Percentiles rank a stretch among this genome's conserved stretches.
These are phyloP conservation scores for Drosophila kurseongensis DNA, from an alignment of 1,140 invertebrate genomes.

Conservation along the genomic window DNA sequence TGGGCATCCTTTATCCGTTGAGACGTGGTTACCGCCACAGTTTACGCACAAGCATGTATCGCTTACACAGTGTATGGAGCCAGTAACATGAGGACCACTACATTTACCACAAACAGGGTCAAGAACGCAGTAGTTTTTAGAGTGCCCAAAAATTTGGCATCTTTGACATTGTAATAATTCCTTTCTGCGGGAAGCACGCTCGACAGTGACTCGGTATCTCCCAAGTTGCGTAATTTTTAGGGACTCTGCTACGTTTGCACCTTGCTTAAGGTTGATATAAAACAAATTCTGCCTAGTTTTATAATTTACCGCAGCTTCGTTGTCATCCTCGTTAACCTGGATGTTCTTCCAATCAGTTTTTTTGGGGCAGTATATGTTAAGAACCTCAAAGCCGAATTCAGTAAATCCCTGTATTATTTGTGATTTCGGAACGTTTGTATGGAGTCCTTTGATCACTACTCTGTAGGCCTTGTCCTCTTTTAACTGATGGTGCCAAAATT, in stretches of 20 bases:
- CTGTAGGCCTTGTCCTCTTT: slow-evolving; percentile 25
- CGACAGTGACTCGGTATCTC: no score
- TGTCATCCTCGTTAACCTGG: slow-evolving; percentile 5
- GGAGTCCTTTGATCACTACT: slow-evolving; percentile 4
- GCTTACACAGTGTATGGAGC: not conserved
- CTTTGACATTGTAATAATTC: slow-evolving; percentile 24
- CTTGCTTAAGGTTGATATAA: not conserved
- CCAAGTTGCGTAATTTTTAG: not conserved
- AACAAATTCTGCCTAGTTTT: not conserved
- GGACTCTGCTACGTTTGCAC: not conserved
- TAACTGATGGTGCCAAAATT: slow-evolving; percentile 28
- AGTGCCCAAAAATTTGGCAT: slow-evolving; percentile 35
- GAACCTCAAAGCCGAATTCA: no score
- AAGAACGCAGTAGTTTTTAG: slow-evolving; percentile 24
- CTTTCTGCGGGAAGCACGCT: slow-evolving; percentile 1
- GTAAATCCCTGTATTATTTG: slow-evolving; percentile 3
- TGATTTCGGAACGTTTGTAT: slow-evolving; percentile 17
- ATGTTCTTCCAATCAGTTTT: slow-evolving; percentile 12
- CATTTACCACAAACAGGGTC: no score
- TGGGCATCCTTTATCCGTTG: no score
- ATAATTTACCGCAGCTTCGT: not conserved
- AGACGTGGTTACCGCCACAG: no score
- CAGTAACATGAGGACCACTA: no score
- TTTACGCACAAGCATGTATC: no score
- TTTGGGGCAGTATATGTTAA: no score